These are phyloP conservation scores for Pampusana beccarii DNA, from an alignment of 2,113 vertebrate genomes.

Conservation along the genomic window DNA sequence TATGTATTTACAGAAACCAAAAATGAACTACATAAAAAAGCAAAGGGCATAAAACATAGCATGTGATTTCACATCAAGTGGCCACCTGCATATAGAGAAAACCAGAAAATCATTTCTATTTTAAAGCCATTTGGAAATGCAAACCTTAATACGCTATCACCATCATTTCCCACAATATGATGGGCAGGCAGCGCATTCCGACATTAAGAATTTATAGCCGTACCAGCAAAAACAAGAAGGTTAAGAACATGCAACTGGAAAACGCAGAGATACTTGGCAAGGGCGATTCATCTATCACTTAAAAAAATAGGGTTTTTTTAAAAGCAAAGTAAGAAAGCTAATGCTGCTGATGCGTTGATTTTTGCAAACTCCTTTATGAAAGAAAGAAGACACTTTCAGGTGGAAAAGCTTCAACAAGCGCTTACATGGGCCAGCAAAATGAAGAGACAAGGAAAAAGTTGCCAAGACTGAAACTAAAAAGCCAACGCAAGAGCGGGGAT, in stretches of 20 bases:
- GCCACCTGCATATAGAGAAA: neutral
- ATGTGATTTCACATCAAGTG: neutral
- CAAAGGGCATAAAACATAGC: neutral
- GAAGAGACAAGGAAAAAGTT: neutral
- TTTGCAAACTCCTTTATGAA: neutral
- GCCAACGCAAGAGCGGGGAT: neutral
- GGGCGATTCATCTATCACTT: neutral
- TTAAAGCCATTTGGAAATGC: neutral
- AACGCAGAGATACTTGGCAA: neutral
- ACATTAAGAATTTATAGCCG: neutral
- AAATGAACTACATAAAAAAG: neutral
- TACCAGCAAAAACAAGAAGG: neutral
- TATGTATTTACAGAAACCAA: neutral
- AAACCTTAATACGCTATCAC: neutral
- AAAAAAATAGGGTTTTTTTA: neutral
- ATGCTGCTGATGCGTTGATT: neutral
- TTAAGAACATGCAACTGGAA: neutral
- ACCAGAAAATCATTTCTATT: neutral
- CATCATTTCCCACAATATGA: neutral
- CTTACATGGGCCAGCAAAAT: neutral
- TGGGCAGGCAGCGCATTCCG: neutral
- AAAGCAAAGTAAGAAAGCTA: neutral
- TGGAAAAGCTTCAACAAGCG: neutral
- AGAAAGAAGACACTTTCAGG: neutral
- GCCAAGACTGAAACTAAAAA: neutral